Evolutionary conservation across 2,888 invertebrate genomes (phyloP), one percentile per base, ranked within the genome.

Genomic region (Amblyjoppa proteus): DNA sequence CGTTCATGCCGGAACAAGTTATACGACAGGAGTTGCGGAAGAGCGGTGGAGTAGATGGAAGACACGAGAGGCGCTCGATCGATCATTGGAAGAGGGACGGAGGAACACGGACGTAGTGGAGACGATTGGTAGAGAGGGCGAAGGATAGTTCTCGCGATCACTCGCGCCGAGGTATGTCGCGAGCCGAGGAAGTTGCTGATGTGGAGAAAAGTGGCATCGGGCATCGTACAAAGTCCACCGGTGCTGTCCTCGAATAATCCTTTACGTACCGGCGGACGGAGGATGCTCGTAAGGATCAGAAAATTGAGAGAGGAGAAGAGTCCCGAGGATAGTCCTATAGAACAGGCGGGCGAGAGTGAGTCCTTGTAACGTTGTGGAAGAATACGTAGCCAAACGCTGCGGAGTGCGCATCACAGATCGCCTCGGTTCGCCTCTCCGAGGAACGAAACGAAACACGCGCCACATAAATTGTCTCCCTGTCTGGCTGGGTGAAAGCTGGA

Each of bases 401-500:
- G 45, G 80, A 74, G 79, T 61, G 80, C 76, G 73, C 74, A 86
- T 86, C 88, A 89, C 87, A 89, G 89, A 90, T 89, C 90, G 91
- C 61, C 64, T 78, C 75, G 70, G 64, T 75, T 69, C 56, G 91
- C 88, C 89, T 89, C 34, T 34, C 31, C 89, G 88, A 90, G 89
- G 82, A 92, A 92, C 91, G 89, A 91, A 91, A 92, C 91, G 91
- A 92, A 92, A 92, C 91, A 91, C 91, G 92, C 92, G 93, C 92
- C 93, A 93, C 93, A 94, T 94, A 94, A 94, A 94, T 93, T 93
- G 92, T 94, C 93, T 91, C 90, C 90, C 92, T 93, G 93, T 93
- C 93, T 91, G 90, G 90, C 90, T 90, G 91, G 91, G 92, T 93
- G 93, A 93, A 94, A 94, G 94, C 93, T 94, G 93, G 93, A 94